Conservation (phyloP, 2,888 invertebrate species). For the Drosophila aldrichi region DNA sequence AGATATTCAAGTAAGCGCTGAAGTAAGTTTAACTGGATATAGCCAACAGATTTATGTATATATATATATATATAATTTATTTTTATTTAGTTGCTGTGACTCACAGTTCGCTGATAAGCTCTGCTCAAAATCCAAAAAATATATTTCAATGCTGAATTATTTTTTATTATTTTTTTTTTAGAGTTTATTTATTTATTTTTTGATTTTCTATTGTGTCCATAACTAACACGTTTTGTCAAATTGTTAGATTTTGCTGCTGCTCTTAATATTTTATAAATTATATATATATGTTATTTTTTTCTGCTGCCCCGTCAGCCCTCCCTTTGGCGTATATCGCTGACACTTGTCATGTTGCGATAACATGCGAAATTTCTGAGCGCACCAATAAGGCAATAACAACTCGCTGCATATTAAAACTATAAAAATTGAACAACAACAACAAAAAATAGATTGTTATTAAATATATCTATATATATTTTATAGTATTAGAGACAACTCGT, state of each 20-base stretch:
- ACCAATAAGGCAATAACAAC: constrained; percentile 53
- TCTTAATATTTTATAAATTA: constrained; percentile 13
- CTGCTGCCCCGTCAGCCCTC: background rate
- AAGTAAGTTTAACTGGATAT: constrained; percentile 15
- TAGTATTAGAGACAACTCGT: constrained; percentile 42
- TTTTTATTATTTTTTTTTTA: background rate
- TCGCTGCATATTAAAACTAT: constrained; percentile 59
- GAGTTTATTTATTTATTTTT: constrained; percentile 14
- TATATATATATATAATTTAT: background rate
- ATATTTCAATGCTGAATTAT: constrained; percentile 37
- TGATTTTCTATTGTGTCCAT: constrained; percentile 33
- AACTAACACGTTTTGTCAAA: constrained; percentile 61
- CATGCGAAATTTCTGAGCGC: constrained; percentile 70
- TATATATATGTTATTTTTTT: background rate
- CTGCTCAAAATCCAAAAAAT: constrained; percentile 9
- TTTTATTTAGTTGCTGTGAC: constrained; percentile 20
- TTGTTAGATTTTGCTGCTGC: constrained; percentile 38
- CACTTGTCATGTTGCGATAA: constrained; percentile 76
- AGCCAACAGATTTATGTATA: background rate
- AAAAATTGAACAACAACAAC: constrained; percentile 24
- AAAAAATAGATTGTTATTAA: constrained; percentile 63
- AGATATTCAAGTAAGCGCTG: background rate
- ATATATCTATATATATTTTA: constrained; percentile 29
- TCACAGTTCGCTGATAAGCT: constrained; percentile 42
- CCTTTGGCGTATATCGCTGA: constrained; percentile 41